phyloP scores from a whole-genome alignment of 1,140 invertebrate genomes.

The Zaprionus ghesquierei region DNA sequence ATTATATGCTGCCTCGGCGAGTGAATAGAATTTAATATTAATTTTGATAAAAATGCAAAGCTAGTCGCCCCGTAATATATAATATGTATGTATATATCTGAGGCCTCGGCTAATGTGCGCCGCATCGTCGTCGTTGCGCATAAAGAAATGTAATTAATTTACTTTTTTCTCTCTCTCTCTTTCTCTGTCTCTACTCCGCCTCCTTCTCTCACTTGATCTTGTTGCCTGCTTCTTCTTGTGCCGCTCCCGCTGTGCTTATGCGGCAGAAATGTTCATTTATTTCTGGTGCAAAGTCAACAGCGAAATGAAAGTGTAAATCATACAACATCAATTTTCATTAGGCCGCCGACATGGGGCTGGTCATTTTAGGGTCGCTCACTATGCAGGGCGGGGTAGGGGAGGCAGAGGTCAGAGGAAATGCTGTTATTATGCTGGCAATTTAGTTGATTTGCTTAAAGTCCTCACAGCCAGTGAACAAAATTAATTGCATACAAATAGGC shows the following conservation, averaged over 20 bases:
- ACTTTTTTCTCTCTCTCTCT: background rate
- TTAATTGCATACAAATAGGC: slow-evolving; percentile 77
- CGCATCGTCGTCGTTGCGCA: slow-evolving; percentile 2
- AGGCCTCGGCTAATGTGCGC: slow-evolving; percentile 38
- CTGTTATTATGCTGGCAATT: slow-evolving; percentile 48
- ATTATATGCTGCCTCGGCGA: background rate
- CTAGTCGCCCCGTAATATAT: background rate
- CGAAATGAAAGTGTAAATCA: slow-evolving; percentile 71
- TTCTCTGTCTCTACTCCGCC: background rate
- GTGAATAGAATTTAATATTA: slow-evolving; percentile 31
- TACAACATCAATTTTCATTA: slow-evolving; percentile 78
- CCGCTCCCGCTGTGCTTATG: background rate
- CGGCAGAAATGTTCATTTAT: slow-evolving; percentile 56
- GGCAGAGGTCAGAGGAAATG: background rate
- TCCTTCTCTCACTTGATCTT: background rate
- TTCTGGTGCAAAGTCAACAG: slow-evolving; percentile 43
- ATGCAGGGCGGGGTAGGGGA: no score
- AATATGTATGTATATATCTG: no score
- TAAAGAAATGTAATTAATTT: slow-evolving; percentile 64
- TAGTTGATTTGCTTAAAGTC: slow-evolving; percentile 61
- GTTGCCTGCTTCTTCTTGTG: background rate
- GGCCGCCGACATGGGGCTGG: slow-evolving; percentile 55
- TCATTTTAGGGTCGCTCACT: slow-evolving; percentile 24
- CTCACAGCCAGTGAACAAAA: slow-evolving; percentile 48
- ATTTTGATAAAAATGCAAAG: slow-evolving; percentile 28